Evolutionary conservation across 64 coral and sea anemone genomes (phyloP).

Genomic region (Stichodactyla helianthus): DNA sequence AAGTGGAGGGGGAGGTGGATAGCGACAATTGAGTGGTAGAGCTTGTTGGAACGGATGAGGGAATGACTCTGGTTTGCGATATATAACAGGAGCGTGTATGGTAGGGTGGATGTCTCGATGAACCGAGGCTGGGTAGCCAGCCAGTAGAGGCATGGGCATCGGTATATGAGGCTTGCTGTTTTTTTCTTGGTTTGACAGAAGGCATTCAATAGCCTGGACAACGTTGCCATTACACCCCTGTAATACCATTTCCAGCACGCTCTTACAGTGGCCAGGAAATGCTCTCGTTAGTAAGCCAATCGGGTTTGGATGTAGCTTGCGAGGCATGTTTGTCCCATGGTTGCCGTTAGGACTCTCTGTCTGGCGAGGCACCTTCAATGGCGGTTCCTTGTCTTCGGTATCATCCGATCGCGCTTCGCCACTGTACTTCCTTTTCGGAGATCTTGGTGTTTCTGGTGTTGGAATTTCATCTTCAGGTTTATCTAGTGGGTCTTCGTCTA

Average conservation of each 20-base stretch:
- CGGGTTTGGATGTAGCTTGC: slow-evolving; percentile 82
- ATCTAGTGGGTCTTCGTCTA: slow-evolving; percentile 29
- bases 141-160: slow-evolving; percentile 62
- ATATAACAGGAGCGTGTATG: slow-evolving; percentile 62
- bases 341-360: slow-evolving; percentile 51
- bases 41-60: slow-evolving; percentile 59
- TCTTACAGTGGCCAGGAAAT: slow-evolving; percentile 86
- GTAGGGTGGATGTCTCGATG: slow-evolving; percentile 72
- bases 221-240: slow-evolving; percentile 97
- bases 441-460: slow-evolving; percentile 13
- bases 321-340: neutral
- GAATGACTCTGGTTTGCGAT: slow-evolving; percentile 79
- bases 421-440: slow-evolving; percentile 51
- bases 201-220: slow-evolving; percentile 96
- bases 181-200: slow-evolving; percentile 83
- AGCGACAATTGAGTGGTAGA: slow-evolving; percentile 38
- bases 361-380: slow-evolving; percentile 27
- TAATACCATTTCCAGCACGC: slow-evolving; percentile 81
- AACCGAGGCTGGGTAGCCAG: slow-evolving; percentile 40
- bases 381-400: slow-evolving; percentile 36
- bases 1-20: slow-evolving; percentile 64
- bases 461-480: slow-evolving; percentile 17
- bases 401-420: slow-evolving; percentile 51
- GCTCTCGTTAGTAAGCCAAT: slow-evolving; percentile 75
- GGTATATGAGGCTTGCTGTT: slow-evolving; percentile 58